Conservation (phyloP, 2,888 invertebrate species). For the Eupelmus urozonus region DNA sequence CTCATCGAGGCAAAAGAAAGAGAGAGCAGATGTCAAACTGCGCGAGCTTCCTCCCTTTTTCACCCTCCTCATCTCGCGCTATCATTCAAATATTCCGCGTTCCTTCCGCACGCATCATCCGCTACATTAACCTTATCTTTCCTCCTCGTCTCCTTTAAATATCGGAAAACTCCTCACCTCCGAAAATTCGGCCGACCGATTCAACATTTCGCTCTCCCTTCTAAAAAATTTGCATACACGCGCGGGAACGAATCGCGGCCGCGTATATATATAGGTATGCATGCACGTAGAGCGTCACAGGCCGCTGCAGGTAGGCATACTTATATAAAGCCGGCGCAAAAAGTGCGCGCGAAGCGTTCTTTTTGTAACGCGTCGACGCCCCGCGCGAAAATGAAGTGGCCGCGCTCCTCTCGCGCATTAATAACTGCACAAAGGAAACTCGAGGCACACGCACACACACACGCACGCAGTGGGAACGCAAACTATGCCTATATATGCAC, state of each 20-base stretch:
- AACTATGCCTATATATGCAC: neutral
- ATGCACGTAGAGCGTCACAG: neutral
- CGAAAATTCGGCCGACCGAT: neutral
- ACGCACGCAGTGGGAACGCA: slow-evolving; percentile 56
- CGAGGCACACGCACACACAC: too few species aligned
- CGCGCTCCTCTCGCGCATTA: slow-evolving; percentile 73
- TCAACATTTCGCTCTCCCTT: neutral
- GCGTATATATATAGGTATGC: slow-evolving; percentile 69
- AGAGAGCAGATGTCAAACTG: slow-evolving; percentile 72
- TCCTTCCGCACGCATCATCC: slow-evolving; percentile 54
- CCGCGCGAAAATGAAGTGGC: slow-evolving; percentile 74
- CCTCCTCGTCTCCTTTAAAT: slow-evolving; percentile 12
- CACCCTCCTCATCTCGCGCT: slow-evolving; percentile 51
- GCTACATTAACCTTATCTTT: slow-evolving; percentile 38
- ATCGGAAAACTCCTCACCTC: neutral
- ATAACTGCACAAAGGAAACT: slow-evolving; percentile 73
- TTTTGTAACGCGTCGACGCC: slow-evolving; percentile 38
- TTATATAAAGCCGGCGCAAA: neutral
- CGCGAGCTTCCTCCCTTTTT: slow-evolving; percentile 62
- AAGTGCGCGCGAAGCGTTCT: slow-evolving; percentile 55
- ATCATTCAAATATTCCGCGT: slow-evolving; percentile 47
- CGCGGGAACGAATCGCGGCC: slow-evolving; percentile 72
- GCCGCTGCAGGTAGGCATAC: slow-evolving; percentile 56
- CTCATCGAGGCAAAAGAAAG: too few species aligned
- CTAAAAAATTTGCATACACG: slow-evolving; percentile 72